Evolutionary conservation across 2,113 vertebrate species (phyloP), one percentile per base, ranked within the genome.

Genomic region (Perccottus glenii): DNA sequence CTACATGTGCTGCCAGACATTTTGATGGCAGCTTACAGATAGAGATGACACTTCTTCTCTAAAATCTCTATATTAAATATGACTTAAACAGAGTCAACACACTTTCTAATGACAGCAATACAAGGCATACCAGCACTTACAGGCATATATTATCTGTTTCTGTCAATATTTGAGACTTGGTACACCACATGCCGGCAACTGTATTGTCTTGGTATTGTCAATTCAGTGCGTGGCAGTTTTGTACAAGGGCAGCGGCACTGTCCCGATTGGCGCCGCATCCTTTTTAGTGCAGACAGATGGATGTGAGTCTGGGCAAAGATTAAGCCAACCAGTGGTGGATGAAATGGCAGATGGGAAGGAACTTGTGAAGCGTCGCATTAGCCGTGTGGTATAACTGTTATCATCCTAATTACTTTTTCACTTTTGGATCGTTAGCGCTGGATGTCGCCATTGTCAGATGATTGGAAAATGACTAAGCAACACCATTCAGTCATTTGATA

Each of bases 221-320:
- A 73, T 56, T 38, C 38, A n/a, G 67, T 78, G 69, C 67, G 64
- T 73, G 68, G 57, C 72, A 53, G 71, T 84, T 77, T 60, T 60
- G 62, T 45, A 51, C 46, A 77, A 73, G 70, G 66, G 68, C 67
- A 81, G 49, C 52, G 38, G 65, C 73, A 50, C 60, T 67, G 66
- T 72, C 63, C 64, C 14, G 57, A 50, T 42, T 67, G 50, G 70
- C 64, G 38, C 43, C 66, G 66, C 60, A 38, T 63, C 55, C 64
- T 70, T 77, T 84, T 70, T 38, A 65, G 36, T 63, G 52, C 14
- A 69, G 73, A 81, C 87, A 89, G 81, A 78, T 81, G 77, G 79
- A 66, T 58, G 44, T 57, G 60, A 85, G 59, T 82, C 75, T 62
- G 60, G 61, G 56, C 44, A 42, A 78, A 66, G 49, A 79, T 79